These are phyloP conservation scores for Pollachius pollachius DNA, from an alignment of 2,113 vertebrate genomes.

Conservation along the genomic window DNA sequence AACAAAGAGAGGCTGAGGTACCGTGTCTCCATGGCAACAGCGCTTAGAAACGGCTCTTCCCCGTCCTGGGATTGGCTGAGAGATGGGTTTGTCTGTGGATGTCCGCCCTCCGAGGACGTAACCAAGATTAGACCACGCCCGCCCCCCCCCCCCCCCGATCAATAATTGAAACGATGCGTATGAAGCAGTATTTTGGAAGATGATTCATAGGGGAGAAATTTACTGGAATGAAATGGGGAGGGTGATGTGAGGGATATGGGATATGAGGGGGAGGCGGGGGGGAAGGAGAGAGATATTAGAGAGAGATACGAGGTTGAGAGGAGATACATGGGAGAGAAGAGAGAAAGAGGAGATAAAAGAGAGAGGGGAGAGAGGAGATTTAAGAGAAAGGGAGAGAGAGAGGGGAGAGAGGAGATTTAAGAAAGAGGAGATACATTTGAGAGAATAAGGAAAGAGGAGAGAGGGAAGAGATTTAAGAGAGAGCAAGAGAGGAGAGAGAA, in stretches of 20 bases:
- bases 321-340: no score
- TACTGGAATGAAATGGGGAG: no score
- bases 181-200: background rate
- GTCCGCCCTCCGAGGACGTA: no score
- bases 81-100: background rate
- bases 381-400: no score
- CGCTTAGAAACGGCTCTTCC: background rate
- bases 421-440: background rate
- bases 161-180: no score
- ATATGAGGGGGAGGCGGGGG: no score
- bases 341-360: no score
- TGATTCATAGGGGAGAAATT: no score
- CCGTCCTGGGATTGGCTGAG: background rate
- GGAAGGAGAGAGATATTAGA: background rate
- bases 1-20: background rate
- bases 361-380: no score
- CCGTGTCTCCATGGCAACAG: background rate
- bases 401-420: background rate
- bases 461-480: background rate
- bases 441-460: no score
- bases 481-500: background rate
- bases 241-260: no score
- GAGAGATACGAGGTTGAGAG: no score
- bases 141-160: background rate
- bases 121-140: background rate